phyloP scores from a whole-genome alignment of 2,888 invertebrate species.

The Meiosimyza decipiens region DNA sequence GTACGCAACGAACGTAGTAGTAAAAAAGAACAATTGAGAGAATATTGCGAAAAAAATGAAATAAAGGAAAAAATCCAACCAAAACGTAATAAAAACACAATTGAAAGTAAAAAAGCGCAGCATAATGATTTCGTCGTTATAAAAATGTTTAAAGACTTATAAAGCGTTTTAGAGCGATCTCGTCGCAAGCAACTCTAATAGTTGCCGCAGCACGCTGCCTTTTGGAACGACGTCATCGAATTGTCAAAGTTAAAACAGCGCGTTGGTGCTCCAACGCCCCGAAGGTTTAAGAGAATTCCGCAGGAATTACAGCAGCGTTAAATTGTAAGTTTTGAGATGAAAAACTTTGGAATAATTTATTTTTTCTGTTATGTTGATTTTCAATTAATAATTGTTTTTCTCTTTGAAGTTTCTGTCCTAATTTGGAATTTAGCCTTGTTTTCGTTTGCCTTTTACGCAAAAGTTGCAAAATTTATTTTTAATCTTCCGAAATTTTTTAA shows the following conservation, averaged over 20 bases:
- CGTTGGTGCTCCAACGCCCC: constrained; percentile 15
- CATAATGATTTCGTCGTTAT: constrained; percentile 15
- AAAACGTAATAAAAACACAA: constrained; percentile 17
- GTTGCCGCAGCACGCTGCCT: constrained; percentile 23
- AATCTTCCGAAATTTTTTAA: no score
- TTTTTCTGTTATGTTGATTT: not conserved
- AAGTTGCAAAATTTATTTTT: no score
- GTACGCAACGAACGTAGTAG: constrained; percentile 31
- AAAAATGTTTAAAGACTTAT: constrained; percentile 23
- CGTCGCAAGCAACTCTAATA: constrained; percentile 13
- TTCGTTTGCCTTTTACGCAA: not conserved
- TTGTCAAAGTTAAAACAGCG: not conserved
- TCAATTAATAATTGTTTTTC: not conserved
- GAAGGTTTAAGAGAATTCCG: not conserved
- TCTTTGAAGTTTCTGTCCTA: not conserved
- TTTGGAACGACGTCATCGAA: constrained; percentile 21
- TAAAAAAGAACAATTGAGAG: constrained; percentile 22
- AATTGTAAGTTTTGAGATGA: constrained; percentile 23
- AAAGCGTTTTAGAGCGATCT: constrained; percentile 2
- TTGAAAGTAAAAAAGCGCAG: constrained; percentile 11
- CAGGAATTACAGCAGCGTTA: constrained; percentile 27
- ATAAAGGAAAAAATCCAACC: constrained; percentile 16
- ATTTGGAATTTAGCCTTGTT: constrained; percentile 24
- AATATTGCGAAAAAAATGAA: constrained; percentile 11
- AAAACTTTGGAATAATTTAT: not conserved